Conservation (phyloP, 2,888 invertebrate genomes). For the Aphrophora alni region DNA sequence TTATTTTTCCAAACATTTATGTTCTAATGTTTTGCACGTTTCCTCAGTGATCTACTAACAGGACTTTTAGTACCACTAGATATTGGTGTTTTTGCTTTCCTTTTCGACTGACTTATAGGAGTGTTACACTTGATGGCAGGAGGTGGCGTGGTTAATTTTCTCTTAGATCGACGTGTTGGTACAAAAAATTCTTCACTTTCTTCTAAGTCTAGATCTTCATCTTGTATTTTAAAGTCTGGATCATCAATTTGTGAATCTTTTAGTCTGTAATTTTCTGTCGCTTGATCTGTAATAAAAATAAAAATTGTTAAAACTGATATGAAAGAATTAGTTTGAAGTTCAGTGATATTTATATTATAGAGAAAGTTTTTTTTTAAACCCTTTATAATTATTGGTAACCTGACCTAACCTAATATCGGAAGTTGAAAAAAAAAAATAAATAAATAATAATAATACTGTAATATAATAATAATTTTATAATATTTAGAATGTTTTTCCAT, state of each 20-base stretch:
- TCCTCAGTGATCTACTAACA: neutral
- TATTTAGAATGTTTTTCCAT: too few species aligned
- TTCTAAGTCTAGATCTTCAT: slow-evolving; percentile 24
- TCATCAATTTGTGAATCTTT: slow-evolving; percentile 13
- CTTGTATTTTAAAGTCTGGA: slow-evolving; percentile 21
- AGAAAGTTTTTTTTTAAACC: too few species aligned
- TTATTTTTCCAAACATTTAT: neutral
- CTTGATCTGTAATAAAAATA: neutral
- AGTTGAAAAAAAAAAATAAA: too few species aligned
- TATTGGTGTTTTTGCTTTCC: neutral
- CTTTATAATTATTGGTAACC: too few species aligned
- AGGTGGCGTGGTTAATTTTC: slow-evolving; percentile 6
- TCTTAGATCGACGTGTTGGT: slow-evolving; percentile 16
- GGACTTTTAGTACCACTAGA: neutral
- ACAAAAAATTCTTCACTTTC: slow-evolving; percentile 38
- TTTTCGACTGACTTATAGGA: neutral
- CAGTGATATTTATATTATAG: too few species aligned
- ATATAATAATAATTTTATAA: too few species aligned
- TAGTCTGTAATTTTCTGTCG: neutral
- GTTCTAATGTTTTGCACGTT: neutral
- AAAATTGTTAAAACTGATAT: too few species aligned
- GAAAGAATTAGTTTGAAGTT: too few species aligned
- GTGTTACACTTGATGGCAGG: neutral
- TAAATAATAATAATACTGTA: too few species aligned
- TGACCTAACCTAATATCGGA: too few species aligned